Conservation (phyloP, 1,140 invertebrate species). For the Phymorhynchus buccinoides region DNA sequence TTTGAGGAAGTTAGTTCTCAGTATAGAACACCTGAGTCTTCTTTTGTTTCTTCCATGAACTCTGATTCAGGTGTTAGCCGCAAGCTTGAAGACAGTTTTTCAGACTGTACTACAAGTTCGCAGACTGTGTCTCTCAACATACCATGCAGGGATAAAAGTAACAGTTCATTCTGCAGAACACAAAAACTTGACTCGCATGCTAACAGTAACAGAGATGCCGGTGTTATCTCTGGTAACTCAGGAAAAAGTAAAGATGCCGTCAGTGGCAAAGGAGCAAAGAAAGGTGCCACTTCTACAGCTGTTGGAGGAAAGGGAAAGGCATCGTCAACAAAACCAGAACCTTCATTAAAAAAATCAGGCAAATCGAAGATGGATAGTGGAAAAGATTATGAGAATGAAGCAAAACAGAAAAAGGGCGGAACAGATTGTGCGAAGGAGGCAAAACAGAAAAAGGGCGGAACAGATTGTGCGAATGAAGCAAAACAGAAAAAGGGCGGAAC, state of each 20-base stretch:
- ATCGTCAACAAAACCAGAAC: not conserved
- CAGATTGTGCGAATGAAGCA: too few relatives aligned
- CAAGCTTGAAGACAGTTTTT: constrained; percentile 31
- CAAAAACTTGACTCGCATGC: not conserved
- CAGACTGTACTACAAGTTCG: not conserved
- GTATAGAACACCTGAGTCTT: constrained; percentile 28
- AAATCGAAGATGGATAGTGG: not conserved
- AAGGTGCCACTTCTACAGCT: not conserved
- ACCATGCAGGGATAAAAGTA: not conserved
- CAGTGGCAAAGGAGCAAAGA: not conserved
- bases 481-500: too few relatives aligned
- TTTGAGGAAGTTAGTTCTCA: constrained; percentile 27
- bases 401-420: too few relatives aligned
- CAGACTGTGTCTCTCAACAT: not conserved
- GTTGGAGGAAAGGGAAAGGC: not conserved
- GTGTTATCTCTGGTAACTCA: not conserved
- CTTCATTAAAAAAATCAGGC: not conserved
- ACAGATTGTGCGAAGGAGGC: too few relatives aligned
- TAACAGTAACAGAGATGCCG: not conserved
- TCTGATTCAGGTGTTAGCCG: constrained; percentile 8
- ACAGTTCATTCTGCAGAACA: not conserved
- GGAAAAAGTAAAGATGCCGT: not conserved
- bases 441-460: too few relatives aligned
- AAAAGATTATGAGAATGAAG: too few relatives aligned
- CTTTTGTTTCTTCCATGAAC: not conserved